phyloP scores from a whole-genome alignment of 2,888 invertebrate species.

The Strigamia transsilvanica region DNA sequence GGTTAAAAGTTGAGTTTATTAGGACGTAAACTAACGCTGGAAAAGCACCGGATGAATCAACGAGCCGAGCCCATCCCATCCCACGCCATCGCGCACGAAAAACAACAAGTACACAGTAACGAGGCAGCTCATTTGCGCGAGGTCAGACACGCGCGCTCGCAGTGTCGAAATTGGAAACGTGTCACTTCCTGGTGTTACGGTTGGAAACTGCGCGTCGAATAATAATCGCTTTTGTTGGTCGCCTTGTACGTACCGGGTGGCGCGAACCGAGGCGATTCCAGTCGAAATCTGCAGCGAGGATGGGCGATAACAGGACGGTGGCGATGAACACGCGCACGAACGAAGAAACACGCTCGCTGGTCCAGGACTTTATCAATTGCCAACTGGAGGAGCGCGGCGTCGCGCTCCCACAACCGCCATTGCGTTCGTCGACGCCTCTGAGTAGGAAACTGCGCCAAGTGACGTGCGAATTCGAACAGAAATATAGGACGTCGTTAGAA shows the following conservation, averaged over 20 bases:
- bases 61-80: too few relatives aligned
- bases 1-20: too few relatives aligned
- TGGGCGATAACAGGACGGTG: background rate
- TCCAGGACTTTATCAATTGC: constrained; percentile 24
- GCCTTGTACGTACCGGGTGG: background rate
- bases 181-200: too few relatives aligned
- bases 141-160: too few relatives aligned
- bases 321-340: background rate
- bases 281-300: background rate
- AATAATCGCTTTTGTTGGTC: background rate
- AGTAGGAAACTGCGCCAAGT: background rate
- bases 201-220: too few relatives aligned
- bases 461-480: constrained; percentile 33
- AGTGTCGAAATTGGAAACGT: too few relatives aligned
- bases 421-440: background rate
- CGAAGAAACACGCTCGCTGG: constrained; percentile 24
- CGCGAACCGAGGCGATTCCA: background rate
- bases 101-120: too few relatives aligned
- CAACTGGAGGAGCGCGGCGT: background rate
- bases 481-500: background rate
- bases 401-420: background rate
- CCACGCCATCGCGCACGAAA: too few relatives aligned
- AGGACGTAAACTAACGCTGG: too few relatives aligned
- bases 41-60: too few relatives aligned
- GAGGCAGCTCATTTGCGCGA: too few relatives aligned